Conservation (phyloP, 2,113 vertebrate genomes). For the Trichomycterus rosablanca region DNA sequence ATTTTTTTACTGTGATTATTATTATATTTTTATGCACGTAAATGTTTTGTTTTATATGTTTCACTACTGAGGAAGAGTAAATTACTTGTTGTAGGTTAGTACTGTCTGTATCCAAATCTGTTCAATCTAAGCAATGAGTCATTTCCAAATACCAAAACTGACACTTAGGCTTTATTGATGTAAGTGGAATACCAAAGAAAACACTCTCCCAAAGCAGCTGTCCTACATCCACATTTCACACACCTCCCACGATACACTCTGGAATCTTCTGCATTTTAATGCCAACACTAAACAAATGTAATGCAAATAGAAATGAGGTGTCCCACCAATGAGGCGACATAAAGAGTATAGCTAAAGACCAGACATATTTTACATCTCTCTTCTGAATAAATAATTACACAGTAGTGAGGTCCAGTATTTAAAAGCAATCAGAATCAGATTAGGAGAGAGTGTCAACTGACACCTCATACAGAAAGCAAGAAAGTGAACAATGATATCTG, state of each 20-base stretch:
- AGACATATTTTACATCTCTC: not conserved
- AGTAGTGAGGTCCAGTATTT: not conserved
- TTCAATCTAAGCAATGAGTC: no score
- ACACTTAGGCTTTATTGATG: conserved; percentile 14
- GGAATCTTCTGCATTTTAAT: conserved; percentile 18
- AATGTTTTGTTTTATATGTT: no score
- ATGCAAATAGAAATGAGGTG: not conserved
- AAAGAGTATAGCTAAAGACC: not conserved
- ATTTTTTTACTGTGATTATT: no score
- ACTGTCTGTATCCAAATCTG: no score
- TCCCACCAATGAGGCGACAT: not conserved
- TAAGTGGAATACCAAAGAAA: conserved; percentile 13
- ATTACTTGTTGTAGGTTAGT: no score
- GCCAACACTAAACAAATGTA: not conserved
- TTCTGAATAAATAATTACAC: conserved; percentile 4
- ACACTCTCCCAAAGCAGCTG: not conserved
- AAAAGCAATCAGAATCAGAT: conserved; percentile 11
- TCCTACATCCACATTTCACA: not conserved
- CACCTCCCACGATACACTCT: not conserved
- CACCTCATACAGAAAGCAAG: conserved; percentile 12
- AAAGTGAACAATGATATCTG: conserved; percentile 7
- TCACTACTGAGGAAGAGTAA: no score
- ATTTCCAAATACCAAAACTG: not conserved
- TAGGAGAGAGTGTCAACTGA: conserved; percentile 23
- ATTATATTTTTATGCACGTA: no score